Base-by-base conservation (phyloP, 2,113 vertebrate genomes). In the Aviceda subcristata region DNA sequence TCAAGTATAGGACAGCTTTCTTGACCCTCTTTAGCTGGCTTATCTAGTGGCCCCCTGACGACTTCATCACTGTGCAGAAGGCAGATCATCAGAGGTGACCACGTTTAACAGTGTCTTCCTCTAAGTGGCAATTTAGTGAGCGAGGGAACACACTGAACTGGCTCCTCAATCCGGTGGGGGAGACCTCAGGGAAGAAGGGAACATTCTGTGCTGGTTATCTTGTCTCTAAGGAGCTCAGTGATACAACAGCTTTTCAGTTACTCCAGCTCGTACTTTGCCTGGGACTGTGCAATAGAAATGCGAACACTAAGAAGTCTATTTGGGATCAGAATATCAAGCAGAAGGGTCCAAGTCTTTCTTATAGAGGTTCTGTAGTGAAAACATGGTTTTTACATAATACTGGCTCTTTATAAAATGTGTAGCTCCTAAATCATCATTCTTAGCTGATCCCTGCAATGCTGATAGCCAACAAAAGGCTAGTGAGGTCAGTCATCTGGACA, bases 11-110 rank as follows among this genome's bases (percentile, higher is more conserved):
- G 94, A 96, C 78, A 91, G 86, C 51, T 92, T 97, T 92, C 96
- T 95, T 98, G 96, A 97, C 96, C 94, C 94, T 97, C 90, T 94
- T 96, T 92, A 91, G 92, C 68, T 90, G 68, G 55, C 89, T 98
- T 98, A 95, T 94, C 89, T 95, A 86, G 68, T 81, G 71, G 74
- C 78, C 84, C 90, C 93, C 92, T 51, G 60, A 67, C 0, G 22
- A 55, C 86, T 97, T 78, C 93, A 86, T 97, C 81, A 76, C 88
- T 78, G 55, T 72, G 39, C 76, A 71, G 86, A 76, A 71, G 89
- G 69, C 4, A 0, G 63, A 81, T 92, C 86, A 84, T 30, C 34
- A 83, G 87, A 80, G 91, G 63, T 91, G 78, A 94, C 90, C 71
- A 66, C 18, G 11, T 86, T 92, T 86, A 95, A 66, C 69, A 57